Evolutionary conservation across 2,888 invertebrate species (phyloP).

Genomic region (Drosophila yooni): DNA sequence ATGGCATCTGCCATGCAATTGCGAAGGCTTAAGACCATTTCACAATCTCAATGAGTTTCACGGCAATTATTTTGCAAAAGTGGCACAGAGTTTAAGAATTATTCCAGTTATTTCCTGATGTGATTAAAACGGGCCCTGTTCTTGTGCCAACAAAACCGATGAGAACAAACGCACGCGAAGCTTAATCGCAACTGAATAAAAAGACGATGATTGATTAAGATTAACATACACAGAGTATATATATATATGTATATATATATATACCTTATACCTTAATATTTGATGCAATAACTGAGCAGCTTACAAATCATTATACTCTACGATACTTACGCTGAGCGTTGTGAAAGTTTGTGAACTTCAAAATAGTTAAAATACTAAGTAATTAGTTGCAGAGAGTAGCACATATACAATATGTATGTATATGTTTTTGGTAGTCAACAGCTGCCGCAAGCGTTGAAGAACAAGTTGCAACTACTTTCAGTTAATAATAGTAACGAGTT

Average conservation of each 20-base stretch:
- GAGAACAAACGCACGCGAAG: conserved; percentile 22
- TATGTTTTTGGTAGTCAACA: conserved; percentile 1
- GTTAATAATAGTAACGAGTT: conserved; percentile 10
- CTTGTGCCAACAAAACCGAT: neutral
- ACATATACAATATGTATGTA: neutral
- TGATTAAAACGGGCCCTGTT: neutral
- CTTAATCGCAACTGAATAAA: conserved; percentile 39
- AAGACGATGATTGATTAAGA: conserved; percentile 22
- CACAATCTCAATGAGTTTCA: neutral
- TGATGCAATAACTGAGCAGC: conserved; percentile 21
- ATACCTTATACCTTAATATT: neutral
- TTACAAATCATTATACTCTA: conserved; percentile 46
- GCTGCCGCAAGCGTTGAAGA: conserved; percentile 14
- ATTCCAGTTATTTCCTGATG: neutral
- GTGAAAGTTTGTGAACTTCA: neutral
- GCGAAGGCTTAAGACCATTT: conserved; percentile 65
- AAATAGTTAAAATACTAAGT: conserved; percentile 3
- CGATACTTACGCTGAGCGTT: conserved; percentile 49
- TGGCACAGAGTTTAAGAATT: neutral
- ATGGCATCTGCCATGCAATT: conserved; percentile 52
- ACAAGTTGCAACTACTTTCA: conserved; percentile 35
- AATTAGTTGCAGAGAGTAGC: neutral
- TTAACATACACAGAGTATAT: neutral
- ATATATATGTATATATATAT: conserved; percentile 14
- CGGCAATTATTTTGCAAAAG: conserved; percentile 4